Conservation (phyloP, 2,797 vertebrate species). For the Fringilla coelebs region DNA sequence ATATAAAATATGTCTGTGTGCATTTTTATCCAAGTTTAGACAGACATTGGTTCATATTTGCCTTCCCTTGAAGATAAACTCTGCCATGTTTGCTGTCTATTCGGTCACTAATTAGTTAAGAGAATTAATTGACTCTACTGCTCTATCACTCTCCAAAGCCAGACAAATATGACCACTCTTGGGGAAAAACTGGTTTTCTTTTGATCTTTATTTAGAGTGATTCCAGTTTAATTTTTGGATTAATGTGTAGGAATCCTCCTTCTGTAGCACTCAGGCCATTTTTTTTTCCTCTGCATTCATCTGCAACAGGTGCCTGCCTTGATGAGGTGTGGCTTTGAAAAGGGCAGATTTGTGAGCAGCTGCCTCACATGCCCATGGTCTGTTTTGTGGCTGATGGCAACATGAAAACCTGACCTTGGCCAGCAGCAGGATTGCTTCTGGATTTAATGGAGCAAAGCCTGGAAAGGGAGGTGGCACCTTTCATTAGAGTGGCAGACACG, state of each 20-base stretch:
- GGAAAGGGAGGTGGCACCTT: not conserved
- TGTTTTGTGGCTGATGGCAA: not conserved
- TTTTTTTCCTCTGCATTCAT: not conserved
- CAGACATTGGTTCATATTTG: not conserved
- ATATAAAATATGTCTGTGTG: not conserved
- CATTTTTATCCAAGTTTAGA: not conserved
- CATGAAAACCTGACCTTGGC: not conserved
- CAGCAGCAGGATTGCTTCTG: not conserved
- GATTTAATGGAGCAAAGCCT: not conserved
- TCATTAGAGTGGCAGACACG: not conserved
- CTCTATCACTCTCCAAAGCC: not conserved
- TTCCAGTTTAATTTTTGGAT: not conserved
- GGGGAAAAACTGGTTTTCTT: not conserved
- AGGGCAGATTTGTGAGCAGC: not conserved
- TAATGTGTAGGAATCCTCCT: not conserved
- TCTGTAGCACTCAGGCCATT: not conserved
- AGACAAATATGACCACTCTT: not conserved
- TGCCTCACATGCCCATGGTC: not conserved
- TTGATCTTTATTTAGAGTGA: not conserved
- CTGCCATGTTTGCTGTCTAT: not conserved
- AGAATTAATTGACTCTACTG: not conserved
- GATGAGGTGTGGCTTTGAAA: not conserved
- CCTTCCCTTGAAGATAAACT: not conserved
- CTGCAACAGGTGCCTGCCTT: not conserved
- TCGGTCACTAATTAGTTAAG: constrained; percentile 5